These are phyloP conservation scores for Drosophila ogumai DNA, from an alignment of 1,140 invertebrate genomes.

Conservation along the genomic window DNA sequence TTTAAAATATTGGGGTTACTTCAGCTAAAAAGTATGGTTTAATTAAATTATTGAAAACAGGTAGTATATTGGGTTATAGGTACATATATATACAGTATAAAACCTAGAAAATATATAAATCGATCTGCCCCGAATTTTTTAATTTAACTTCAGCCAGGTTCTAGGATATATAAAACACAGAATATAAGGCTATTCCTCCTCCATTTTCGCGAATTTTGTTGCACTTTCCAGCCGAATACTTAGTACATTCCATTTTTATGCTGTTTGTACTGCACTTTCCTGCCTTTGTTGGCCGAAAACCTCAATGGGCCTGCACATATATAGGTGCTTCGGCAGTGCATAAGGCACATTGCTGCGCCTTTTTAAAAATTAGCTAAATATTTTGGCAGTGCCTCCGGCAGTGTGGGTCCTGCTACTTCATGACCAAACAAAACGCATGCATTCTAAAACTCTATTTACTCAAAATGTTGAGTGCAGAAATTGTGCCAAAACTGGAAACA, in stretches of 20 bases:
- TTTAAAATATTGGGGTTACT: background rate
- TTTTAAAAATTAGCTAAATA: slow-evolving; percentile 78
- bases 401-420: slow-evolving; percentile 1
- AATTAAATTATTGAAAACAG: too few relatives aligned
- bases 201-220: background rate
- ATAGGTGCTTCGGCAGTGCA: slow-evolving; percentile 6
- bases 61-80: too few relatives aligned
- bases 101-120: too few relatives aligned
- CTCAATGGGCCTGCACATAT: slow-evolving; percentile 2
- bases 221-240: slow-evolving; percentile 3
- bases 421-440: slow-evolving; percentile 35
- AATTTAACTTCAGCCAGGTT: background rate
- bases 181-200: background rate
- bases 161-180: background rate
- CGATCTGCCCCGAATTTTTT: too few relatives aligned
- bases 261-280: slow-evolving; percentile 61
- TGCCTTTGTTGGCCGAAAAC: slow-evolving; percentile 45
- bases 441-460: slow-evolving; percentile 57
- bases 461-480: slow-evolving; percentile 46
- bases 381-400: slow-evolving; percentile 45
- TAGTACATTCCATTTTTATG: slow-evolving; percentile 21
- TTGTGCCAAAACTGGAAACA: slow-evolving; percentile 20
- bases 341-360: slow-evolving; percentile 32
- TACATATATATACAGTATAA: too few relatives aligned
- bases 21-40: too few relatives aligned